These are phyloP conservation scores for Odontocolon sp. DNA, from an alignment of 2,888 invertebrate species.

Conservation along the genomic window DNA sequence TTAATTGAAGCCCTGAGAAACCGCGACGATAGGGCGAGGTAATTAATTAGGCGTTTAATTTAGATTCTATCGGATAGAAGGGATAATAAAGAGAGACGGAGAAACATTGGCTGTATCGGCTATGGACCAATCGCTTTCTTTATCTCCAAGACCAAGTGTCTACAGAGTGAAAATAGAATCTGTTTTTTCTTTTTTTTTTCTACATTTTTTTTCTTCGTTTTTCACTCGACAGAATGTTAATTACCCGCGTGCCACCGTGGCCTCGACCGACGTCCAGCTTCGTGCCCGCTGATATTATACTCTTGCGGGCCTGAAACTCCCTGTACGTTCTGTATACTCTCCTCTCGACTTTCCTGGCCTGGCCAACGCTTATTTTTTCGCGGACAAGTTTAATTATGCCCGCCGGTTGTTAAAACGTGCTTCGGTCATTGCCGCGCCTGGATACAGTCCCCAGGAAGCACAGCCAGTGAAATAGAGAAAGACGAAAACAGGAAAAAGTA, in stretches of 20 bases:
- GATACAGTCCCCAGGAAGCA: conserved; percentile 34
- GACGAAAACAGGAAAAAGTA: conserved; percentile 61
- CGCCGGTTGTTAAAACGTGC: conserved; percentile 58
- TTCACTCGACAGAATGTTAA: conserved; percentile 60
- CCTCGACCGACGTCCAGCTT: conserved; percentile 46
- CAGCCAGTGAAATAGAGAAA: conserved; percentile 39
- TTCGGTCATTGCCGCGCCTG: conserved; percentile 52
- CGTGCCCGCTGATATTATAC: neutral
- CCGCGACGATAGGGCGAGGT: conserved; percentile 60
- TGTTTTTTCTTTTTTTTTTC: conserved; percentile 29
- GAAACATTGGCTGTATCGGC: conserved; percentile 5
- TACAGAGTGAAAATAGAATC: conserved; percentile 46
- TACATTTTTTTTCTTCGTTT: conserved; percentile 22
- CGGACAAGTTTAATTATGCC: conserved; percentile 73
- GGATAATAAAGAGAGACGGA: neutral
- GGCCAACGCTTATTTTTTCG: conserved; percentile 67
- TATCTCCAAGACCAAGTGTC: conserved; percentile 48
- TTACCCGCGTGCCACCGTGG: conserved; percentile 56
- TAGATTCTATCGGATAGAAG: conserved; percentile 69
- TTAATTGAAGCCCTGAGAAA: conserved; percentile 63
- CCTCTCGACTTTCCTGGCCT: neutral
- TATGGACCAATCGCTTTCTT: conserved; percentile 43
- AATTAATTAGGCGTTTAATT: conserved; percentile 77
- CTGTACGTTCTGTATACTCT: neutral
- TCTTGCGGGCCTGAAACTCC: neutral